Conservation (phyloP, 35 echinoderm and acorn worm genomes). For the Apostichopus parvimensis region DNA sequence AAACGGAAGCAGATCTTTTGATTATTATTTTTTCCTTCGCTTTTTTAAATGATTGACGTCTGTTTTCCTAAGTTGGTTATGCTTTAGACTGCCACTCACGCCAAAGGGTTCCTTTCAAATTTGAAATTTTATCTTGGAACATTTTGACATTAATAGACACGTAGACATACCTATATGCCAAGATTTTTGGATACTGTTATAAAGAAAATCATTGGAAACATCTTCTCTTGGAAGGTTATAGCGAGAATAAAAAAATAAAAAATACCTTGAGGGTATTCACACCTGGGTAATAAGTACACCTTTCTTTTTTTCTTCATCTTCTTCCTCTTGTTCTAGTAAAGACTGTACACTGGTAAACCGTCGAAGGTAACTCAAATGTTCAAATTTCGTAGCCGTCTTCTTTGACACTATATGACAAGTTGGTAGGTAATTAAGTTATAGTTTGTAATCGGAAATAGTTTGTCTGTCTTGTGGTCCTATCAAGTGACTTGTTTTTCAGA, state of each 20-base stretch:
- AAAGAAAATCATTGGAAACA: slow-evolving; percentile 14
- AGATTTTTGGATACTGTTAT: background rate
- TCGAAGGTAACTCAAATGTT: background rate
- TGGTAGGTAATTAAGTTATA: background rate
- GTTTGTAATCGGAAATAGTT: background rate
- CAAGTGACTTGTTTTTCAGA: slow-evolving; percentile 17
- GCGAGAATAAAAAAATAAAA: background rate
- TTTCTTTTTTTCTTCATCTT: background rate
- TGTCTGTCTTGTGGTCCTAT: background rate
- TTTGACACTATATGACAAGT: background rate
- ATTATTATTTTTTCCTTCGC: no score
- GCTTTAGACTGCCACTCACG: background rate
- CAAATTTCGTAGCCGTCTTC: background rate
- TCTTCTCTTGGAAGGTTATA: background rate
- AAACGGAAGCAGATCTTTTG: background rate
- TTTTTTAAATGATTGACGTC: background rate
- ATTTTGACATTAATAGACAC: slow-evolving; percentile 19
- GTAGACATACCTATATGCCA: background rate
- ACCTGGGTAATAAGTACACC: slow-evolving; percentile 20
- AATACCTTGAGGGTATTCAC: background rate
- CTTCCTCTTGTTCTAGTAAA: background rate
- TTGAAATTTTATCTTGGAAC: slow-evolving; percentile 29
- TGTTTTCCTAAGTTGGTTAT: background rate
- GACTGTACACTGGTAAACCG: background rate
- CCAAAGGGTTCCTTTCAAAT: slow-evolving; percentile 7